Evolutionary conservation across 2,797 vertebrate genomes (phyloP), one percentile per base, ranked within the genome.

Genomic region (Sebastes minor): DNA sequence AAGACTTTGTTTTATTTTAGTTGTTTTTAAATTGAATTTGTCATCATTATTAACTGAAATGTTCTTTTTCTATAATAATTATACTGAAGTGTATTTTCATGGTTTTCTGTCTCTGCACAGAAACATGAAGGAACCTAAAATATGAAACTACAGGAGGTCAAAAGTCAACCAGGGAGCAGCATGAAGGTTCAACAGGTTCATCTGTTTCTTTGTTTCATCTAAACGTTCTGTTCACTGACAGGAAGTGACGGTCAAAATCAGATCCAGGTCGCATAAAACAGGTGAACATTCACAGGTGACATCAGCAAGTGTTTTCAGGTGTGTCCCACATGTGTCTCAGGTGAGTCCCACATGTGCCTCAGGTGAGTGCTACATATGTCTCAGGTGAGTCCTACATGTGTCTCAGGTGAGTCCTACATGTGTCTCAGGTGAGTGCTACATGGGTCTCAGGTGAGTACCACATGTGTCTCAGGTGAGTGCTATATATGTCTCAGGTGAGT

Each of bases 81-180:
- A 0, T 20, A 25, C 1, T 8, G 1, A 38, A 20, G 25, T 59
- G 32, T 53, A 53, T 22, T n/a, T 46, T 22, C 18, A 22, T 32
- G 2, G 6, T 68, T 30, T 68, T 68, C n/a, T 68, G 7, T 52
- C 46, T 67, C 65, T 67, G 42, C 23, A 35, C 52, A 16, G 22
- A 35, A 68, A 69, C 14, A 30, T 55, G 20, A 75, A 69, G 32
- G 32, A 75, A 61, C 11, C 27, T 74, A 0, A 42, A 42, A 42
- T 42, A 42, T 42, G 33, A 79, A 68, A 83, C 53, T 23, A 30
- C 25, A 62, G 35, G 42, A 66, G 38, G 59, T 80, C 59, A 81
- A 42, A 77, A 32, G 59, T 65, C 65, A 71, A 25, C 14, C 60
- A 18, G 20, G 23, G 18, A 67, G 64, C 49, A 62, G 42, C 65